Percentiles rank a stretch among this genome's conserved stretches.
These are phyloP conservation scores for Dinothrombium tinctorium DNA, from an alignment of 1,140 invertebrate genomes.

Conservation along the genomic window DNA sequence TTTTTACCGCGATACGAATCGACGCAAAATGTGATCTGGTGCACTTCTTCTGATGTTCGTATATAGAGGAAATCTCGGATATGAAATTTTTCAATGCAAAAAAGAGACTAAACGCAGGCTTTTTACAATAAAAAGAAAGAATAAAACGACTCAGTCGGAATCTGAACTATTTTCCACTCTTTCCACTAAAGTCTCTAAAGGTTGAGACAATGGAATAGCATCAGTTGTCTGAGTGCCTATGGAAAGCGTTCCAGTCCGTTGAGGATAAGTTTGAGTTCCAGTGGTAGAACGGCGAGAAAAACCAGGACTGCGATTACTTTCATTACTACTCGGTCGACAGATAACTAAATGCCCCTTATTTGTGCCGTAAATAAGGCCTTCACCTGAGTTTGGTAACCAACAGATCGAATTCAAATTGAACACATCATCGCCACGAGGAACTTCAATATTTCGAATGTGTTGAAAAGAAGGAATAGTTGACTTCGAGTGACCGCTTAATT, in stretches of 20 bases:
- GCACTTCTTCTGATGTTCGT: no score
- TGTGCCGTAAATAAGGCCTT: slow-evolving; percentile 59
- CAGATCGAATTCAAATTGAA: slow-evolving; percentile 51
- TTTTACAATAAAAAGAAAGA: no score
- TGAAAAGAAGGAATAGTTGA: slow-evolving; percentile 20
- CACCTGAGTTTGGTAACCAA: slow-evolving; percentile 52
- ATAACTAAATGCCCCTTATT: slow-evolving; percentile 55
- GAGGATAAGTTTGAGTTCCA: slow-evolving; percentile 1
- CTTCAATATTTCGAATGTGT: slow-evolving; percentile 33
- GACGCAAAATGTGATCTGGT: no score
- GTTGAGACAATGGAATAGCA: no score
- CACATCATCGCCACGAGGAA: slow-evolving; percentile 19
- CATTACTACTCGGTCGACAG: slow-evolving; percentile 15
- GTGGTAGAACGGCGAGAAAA: background rate
- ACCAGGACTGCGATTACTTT: background rate
- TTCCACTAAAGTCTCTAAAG: no score
- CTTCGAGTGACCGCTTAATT: slow-evolving; percentile 17
- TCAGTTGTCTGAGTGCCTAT: slow-evolving; percentile 1
- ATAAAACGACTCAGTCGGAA: no score
- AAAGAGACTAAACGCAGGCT: no score
- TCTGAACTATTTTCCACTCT: no score
- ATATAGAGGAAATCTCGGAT: no score
- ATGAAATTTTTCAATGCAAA: no score
- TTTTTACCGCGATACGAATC: no score
- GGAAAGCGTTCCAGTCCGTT: background rate